Conservation (phyloP, 2,888 invertebrate genomes). For the Cantharis nigra region DNA sequence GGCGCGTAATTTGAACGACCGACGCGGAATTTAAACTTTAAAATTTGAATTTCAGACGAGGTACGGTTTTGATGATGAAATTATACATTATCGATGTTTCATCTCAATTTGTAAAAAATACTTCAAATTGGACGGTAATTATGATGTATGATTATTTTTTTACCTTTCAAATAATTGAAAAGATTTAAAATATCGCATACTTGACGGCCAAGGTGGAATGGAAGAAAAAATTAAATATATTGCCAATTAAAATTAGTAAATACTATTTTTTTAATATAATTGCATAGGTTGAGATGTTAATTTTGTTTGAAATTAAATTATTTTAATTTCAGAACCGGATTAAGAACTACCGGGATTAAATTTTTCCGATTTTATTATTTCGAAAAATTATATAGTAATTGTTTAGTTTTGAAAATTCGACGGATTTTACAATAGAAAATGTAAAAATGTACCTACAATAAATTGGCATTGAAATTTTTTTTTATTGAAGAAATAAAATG, state of each 20-base stretch:
- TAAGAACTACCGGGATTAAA: not conserved
- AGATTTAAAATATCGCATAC: not conserved
- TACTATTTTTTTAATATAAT: not conserved
- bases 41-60: not conserved
- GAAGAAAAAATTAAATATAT: not conserved
- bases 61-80: not conserved
- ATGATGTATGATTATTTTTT: slow-evolving; percentile 1
- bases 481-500: too few relatives aligned
- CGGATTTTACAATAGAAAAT: too few relatives aligned
- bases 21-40: not conserved
- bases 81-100: not conserved
- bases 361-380: too few relatives aligned
- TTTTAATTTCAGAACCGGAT: not conserved
- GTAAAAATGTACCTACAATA: too few relatives aligned
- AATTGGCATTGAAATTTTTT: too few relatives aligned
- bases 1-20: not conserved
- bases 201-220: not conserved
- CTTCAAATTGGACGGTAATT: not conserved
- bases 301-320: not conserved
- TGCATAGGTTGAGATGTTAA: not conserved
- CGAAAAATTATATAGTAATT: too few relatives aligned
- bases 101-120: not conserved
- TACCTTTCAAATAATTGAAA: slow-evolving; percentile 1
- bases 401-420: too few relatives aligned
- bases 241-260: not conserved